Base-by-base conservation (phyloP, 2,113 vertebrate genomes). In the Telmatochromis sp. region DNA sequence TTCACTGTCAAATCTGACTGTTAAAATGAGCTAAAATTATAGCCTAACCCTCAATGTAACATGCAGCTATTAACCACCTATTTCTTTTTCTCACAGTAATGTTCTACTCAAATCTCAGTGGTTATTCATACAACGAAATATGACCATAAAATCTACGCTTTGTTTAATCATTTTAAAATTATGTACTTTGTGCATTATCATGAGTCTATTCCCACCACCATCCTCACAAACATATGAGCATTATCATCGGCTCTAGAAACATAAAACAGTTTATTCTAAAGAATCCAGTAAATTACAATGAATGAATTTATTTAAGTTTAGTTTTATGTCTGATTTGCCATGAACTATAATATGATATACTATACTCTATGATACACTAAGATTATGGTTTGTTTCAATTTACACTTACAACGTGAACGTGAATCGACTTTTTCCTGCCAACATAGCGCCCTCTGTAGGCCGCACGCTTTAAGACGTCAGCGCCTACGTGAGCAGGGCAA, bases 401-500 rank as follows among this genome's bases (percentile, higher is more conserved):
- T 73, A 45, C 71, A 75, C 40, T 28, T 73, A 42, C 68, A 47
- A 63, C 33, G 58, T 63, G 60, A 65, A 37, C 45, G 9, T 78
- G 26, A 78, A 78, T 50, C 6, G 42, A 50, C 14, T 19, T 28
- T 47, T 28, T 28, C 23, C 26, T 31, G 73, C 15, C 26, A 28
- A 51, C 35, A 9, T 7, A 9, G 15, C 85, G 81, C 89, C 87
- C 54, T 79, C 93, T 91, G 9, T 13, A 57, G 87, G 84, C 51
- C 10, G 6, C 11, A 6, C 4, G 47, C n/a, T 7, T 9, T 3
- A 47, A 8, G 5, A 50, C 89, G 80, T 84, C 53, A 79, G 14
- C 31, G 15, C 5, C 17, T 53, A 86, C 93, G 91, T 89, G 4
- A 6, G 2, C 12, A 63, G 93, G 89, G 86, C 87, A 96, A 95